A percentile compares a stretch with the other conserved stretches of the same genome.
Conservation (phyloP, 2,113 vertebrate genomes). For the Noturus placidus region DNA sequence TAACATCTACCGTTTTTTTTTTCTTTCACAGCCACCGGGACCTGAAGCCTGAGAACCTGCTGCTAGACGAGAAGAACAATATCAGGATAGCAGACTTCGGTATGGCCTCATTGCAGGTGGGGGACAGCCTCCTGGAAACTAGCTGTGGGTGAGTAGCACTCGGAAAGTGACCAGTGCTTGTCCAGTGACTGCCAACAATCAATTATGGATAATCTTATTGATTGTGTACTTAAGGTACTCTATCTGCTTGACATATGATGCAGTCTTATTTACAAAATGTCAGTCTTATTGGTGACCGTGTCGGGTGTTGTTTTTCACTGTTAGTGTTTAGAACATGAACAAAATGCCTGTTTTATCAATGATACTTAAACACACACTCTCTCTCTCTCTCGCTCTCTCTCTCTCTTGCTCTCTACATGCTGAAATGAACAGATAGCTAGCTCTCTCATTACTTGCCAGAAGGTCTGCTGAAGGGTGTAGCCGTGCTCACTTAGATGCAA, state of each 20-base stretch:
- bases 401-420: not conserved
- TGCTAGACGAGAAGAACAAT: conserved; percentile 57
- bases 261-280: conserved; percentile 8
- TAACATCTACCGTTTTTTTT: not conserved
- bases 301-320: not conserved
- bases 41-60: conserved; percentile 55
- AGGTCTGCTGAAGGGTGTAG: conserved; percentile 1
- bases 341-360: conserved; percentile 7
- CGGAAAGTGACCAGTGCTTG: conserved; percentile 7
- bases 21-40: conserved; percentile 48
- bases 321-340: not conserved
- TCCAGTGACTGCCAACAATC: conserved; percentile 4
- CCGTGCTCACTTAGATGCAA: not conserved
- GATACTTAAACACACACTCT: not conserved
- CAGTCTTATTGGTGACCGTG: not conserved
- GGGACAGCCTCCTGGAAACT: conserved; percentile 56
- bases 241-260: conserved; percentile 9
- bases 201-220: conserved; percentile 18
- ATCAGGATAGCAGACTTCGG: conserved; percentile 57
- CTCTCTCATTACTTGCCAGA: not conserved
- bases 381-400: conserved; percentile 6
- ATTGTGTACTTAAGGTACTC: conserved; percentile 20
- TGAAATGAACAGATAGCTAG: not conserved
- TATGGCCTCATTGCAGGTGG: conserved; percentile 57
- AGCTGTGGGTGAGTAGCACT: conserved; percentile 56